phyloP scores from a whole-genome alignment of 2,797 vertebrate species.

The Gambelia wislizenii region DNA sequence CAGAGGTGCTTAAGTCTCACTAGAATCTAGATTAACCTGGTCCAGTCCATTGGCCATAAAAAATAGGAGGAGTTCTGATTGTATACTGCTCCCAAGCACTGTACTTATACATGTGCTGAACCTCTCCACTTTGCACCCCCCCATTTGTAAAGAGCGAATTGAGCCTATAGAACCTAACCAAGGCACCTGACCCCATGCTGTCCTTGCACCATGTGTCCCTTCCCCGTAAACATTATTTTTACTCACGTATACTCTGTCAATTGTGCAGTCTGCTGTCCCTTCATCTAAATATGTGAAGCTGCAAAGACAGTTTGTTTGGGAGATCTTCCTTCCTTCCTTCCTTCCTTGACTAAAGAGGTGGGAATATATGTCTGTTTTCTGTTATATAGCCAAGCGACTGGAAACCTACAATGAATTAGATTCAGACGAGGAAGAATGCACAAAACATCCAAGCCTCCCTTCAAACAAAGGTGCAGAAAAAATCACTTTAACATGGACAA shows the following conservation, averaged over 20 bases:
- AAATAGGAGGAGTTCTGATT: not conserved
- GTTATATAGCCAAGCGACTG: slow-evolving; percentile 84
- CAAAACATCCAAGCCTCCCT: slow-evolving; percentile 76
- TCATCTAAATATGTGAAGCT: not conserved
- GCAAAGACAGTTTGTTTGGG: too few relatives aligned
- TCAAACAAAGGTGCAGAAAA: slow-evolving; percentile 34
- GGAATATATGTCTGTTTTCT: not conserved
- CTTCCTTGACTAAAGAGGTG: not conserved
- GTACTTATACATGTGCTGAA: not conserved
- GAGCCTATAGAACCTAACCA: too few relatives aligned
- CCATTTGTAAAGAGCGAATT: too few relatives aligned
- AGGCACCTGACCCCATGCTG: not conserved
- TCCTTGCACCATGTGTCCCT: not conserved
- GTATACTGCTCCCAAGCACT: not conserved
- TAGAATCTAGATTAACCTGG: not conserved
- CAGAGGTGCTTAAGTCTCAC: not conserved
- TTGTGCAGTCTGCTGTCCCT: not conserved
- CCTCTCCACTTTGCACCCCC: not conserved
- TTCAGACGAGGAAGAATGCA: slow-evolving; percentile 82
- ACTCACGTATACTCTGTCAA: not conserved
- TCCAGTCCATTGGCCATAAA: not conserved
- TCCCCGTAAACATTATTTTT: not conserved
- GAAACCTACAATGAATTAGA: slow-evolving; percentile 82
- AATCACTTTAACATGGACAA: slow-evolving; percentile 29
- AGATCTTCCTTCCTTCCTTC: not conserved